Evolutionary conservation across 2,113 vertebrate species (phyloP).

Genomic region (Rhodinocichla rosea): DNA sequence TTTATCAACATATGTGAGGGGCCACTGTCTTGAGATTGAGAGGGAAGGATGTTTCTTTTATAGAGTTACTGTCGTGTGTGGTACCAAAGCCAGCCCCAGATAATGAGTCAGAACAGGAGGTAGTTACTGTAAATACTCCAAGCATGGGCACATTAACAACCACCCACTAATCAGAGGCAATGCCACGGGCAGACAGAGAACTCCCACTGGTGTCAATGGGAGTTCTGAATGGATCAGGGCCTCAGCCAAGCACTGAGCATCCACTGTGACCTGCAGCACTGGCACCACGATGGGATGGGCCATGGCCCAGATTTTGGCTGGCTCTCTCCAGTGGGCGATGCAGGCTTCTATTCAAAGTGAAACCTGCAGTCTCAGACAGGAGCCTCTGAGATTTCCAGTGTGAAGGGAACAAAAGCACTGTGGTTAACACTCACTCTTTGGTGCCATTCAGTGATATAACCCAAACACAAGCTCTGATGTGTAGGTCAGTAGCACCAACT

Average conservation of each 20-base stretch:
- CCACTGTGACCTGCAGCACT: neutral
- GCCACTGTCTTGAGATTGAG: neutral
- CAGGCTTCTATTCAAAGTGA: neutral
- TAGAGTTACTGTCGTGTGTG: neutral
- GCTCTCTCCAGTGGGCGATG: neutral
- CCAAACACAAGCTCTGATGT: neutral
- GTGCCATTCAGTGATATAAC: neutral
- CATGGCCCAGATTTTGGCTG: neutral
- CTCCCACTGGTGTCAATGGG: constrained; percentile 11
- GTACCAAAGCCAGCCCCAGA: neutral
- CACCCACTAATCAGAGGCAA: constrained; percentile 48
- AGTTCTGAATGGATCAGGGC: constrained; percentile 32
- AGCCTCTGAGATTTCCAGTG: neutral
- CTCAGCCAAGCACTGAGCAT: neutral
- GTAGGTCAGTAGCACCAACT: neutral
- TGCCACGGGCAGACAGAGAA: constrained; percentile 8
- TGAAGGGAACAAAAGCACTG: neutral
- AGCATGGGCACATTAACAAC: constrained; percentile 54
- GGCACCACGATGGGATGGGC: neutral
- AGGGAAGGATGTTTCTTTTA: neutral
- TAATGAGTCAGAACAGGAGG: constrained; percentile 56
- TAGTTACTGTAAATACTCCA: constrained; percentile 59
- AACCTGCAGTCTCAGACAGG: neutral
- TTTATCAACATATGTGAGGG: neutral
- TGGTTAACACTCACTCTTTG: neutral